Conservation (phyloP, 2,888 invertebrate species). For the Temnothorax ravouxi region DNA sequence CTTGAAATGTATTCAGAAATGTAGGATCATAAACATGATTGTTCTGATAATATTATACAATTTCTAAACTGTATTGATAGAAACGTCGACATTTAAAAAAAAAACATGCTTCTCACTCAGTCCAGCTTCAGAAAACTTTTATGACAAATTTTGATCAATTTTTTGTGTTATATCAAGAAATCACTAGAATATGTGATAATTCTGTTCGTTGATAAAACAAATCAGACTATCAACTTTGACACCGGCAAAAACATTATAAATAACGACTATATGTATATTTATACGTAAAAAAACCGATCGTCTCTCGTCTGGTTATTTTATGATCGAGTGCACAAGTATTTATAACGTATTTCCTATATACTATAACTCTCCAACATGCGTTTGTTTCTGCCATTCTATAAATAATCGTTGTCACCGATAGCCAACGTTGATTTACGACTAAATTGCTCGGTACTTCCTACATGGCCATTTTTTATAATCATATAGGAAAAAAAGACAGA, state of each 20-base stretch:
- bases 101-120: neutral
- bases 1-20: neutral
- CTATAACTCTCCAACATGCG: conserved; percentile 34
- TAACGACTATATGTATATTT: conserved; percentile 4
- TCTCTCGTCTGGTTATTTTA: conserved; percentile 47
- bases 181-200: neutral
- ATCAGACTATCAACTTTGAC: neutral
- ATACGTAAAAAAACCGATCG: conserved; percentile 6
- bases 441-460: conserved; percentile 40
- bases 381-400: conserved; percentile 43
- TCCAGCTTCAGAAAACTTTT: neutral
- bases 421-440: conserved; percentile 49
- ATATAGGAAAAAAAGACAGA: conserved; percentile 12
- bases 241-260: neutral
- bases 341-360: conserved; percentile 39
- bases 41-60: neutral
- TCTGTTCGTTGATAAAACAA: neutral
- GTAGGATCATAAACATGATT: neutral
- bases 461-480: conserved; percentile 45
- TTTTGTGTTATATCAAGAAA: neutral
- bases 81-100: neutral
- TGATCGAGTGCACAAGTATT: conserved; percentile 38
- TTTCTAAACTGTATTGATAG: neutral
- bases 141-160: neutral
- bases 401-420: conserved; percentile 55